Base-by-base conservation (phyloP, 2,113 vertebrate genomes). In the Pygathrix nemaeus region DNA sequence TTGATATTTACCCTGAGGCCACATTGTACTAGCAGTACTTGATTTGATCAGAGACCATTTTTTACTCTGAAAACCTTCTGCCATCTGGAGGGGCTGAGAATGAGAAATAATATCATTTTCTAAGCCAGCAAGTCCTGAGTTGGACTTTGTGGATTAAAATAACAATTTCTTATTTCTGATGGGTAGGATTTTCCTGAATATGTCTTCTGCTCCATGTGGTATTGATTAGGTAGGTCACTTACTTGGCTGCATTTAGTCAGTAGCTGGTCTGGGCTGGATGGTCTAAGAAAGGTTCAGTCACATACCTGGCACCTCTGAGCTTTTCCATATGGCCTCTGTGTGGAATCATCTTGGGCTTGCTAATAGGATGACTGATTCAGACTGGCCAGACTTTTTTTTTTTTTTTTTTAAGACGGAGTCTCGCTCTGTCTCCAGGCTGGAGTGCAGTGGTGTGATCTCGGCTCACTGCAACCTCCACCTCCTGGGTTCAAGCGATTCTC, bases 21-120 rank as follows among this genome's bases (percentile, higher is more conserved):
- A 78, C 40, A 76, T 72, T 93, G 81, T 88, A 75, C 59, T 64
- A 92, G 4, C 14, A 45, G 30, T 21, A 35, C 38, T 86, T 45
- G 23, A 66, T 45, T 92, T 92, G 38, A 78, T 94, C 45, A 92
- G 72, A 82, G 20, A 2, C 80, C 13, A 66, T 32, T 80, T 92
- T 38, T 86, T 93, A 43, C 8, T 81, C n/a, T 68, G 87, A 86
- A 52, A 90, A 90, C 16, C 10, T 66, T 57, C 75, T 78, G 45
- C 52, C 30, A 55, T 68, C 6, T 82, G 40, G 35, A 35, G 13
- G n/a, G 3, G 10, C 30, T 82, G 17, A 96, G 11, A 96, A 70
- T 61, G 68, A 93, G 75, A 93, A 72, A 75, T 57, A 75, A 57
- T 73, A 96, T 83, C 90, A 59, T 93, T 80, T 92, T 83, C 68